Evolutionary conservation across 2,797 vertebrate genomes (phyloP).

Genomic region (Acestrorhynchus altus): DNA sequence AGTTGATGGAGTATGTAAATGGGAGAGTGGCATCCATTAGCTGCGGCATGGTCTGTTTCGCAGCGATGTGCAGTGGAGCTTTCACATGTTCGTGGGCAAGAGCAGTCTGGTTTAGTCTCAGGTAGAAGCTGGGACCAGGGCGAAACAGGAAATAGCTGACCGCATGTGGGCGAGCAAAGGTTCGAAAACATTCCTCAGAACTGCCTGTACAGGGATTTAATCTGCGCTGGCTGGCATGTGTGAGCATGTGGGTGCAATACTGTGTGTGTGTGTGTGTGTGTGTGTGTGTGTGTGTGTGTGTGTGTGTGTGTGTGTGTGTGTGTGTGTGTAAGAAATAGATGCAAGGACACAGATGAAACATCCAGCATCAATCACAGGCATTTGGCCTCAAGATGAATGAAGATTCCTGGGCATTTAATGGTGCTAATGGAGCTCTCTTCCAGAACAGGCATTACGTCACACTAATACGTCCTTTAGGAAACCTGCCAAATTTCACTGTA

Average conservation of each 20-base stretch:
- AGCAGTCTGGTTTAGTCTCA: neutral
- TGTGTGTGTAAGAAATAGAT: slow-evolving; percentile 1
- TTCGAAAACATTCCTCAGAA: slow-evolving; percentile 57
- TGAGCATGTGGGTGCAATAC: slow-evolving; percentile 1
- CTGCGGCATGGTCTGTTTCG: slow-evolving; percentile 30
- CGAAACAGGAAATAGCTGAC: slow-evolving; percentile 60
- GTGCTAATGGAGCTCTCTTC: neutral
- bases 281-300: slow-evolving; percentile 4
- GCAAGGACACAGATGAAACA: neutral
- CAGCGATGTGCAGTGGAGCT: slow-evolving; percentile 7
- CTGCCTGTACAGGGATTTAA: slow-evolving; percentile 53
- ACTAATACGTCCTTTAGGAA: slow-evolving; percentile 6
- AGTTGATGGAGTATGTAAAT: slow-evolving; percentile 44
- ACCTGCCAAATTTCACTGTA: slow-evolving; percentile 12
- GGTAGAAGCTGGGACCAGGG: slow-evolving; percentile 41
- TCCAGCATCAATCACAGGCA: neutral
- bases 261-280: slow-evolving; percentile 21
- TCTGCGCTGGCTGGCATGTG: slow-evolving; percentile 44
- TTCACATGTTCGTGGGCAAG: slow-evolving; percentile 27
- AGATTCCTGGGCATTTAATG: neutral
- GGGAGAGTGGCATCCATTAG: slow-evolving; percentile 45
- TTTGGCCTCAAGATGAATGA: neutral
- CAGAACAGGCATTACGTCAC: slow-evolving; percentile 27
- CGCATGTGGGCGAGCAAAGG: slow-evolving; percentile 41
- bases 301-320: slow-evolving; percentile 10